Conservation (phyloP, 2,797 vertebrate genomes). For the Xiphophorus birchmanni region DNA sequence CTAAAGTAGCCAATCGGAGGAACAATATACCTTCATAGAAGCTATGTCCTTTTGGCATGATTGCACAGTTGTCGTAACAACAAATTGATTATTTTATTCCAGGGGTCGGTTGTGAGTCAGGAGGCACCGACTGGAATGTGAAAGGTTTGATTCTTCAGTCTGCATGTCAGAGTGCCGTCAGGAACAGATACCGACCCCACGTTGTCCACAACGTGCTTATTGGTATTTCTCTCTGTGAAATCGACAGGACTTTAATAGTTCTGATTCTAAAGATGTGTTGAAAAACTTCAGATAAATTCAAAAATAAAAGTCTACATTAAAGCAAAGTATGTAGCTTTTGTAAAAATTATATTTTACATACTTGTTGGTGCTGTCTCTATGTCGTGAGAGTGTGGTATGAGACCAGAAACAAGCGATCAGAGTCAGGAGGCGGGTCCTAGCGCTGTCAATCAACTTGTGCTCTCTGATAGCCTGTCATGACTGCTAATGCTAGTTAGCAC, state of each 20-base stretch:
- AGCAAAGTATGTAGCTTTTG: too few relatives aligned
- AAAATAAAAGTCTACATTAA: neutral
- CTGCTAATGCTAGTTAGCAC: too few relatives aligned
- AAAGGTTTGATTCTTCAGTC: neutral
- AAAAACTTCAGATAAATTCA: neutral
- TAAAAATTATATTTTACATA: too few relatives aligned
- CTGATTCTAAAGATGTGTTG: neutral
- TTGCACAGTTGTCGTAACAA: neutral
- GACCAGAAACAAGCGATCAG: too few relatives aligned
- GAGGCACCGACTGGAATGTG: slow-evolving; percentile 7
- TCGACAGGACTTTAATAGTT: neutral
- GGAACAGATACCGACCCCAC: neutral
- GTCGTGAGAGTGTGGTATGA: too few relatives aligned
- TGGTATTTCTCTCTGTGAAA: neutral
- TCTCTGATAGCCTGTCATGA: too few relatives aligned
- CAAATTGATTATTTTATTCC: slow-evolving; percentile 10
- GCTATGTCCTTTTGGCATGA: neutral
- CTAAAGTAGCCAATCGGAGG: neutral
- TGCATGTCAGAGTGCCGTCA: neutral
- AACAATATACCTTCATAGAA: neutral
- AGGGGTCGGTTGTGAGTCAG: slow-evolving; percentile 1
- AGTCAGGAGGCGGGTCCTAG: too few relatives aligned
- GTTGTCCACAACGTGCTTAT: neutral
- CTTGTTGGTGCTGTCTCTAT: too few relatives aligned
- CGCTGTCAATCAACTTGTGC: too few relatives aligned